Percentiles rank a stretch among this genome's conserved stretches.
Conservation (phyloP, 2,888 invertebrate genomes). For the Leptarthrus brevirostris region DNA sequence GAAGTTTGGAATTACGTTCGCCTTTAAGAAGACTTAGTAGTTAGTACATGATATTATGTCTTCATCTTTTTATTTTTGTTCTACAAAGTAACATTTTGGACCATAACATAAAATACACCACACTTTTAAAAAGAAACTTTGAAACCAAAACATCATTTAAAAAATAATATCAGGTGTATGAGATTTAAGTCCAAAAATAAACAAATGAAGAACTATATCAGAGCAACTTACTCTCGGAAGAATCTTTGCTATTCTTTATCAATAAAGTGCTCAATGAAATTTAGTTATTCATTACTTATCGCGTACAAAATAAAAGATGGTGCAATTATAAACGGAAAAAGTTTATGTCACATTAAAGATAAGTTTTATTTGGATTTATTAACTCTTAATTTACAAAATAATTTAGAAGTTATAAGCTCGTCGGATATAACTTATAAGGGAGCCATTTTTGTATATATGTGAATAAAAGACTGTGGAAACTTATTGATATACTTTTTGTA, state of each 20-base stretch:
- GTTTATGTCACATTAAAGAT: too few species aligned
- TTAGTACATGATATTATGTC: slow-evolving; percentile 7
- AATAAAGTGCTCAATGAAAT: slow-evolving; percentile 11
- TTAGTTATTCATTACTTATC: not conserved
- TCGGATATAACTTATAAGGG: too few species aligned
- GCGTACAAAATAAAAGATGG: too few species aligned
- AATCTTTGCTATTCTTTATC: slow-evolving; percentile 11
- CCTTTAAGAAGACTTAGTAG: slow-evolving; percentile 2
- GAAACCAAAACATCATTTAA: slow-evolving; percentile 49
- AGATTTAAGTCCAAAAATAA: too few species aligned
- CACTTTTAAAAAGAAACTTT: slow-evolving; percentile 28
- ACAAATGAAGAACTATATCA: slow-evolving; percentile 12
- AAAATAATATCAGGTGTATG: not conserved
- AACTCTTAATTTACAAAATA: too few species aligned
- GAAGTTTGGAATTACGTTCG: not conserved
- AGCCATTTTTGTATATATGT: too few species aligned
- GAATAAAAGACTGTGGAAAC: too few species aligned
- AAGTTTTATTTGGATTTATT: too few species aligned
- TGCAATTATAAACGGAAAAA: too few species aligned
- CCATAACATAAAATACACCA: slow-evolving; percentile 15
- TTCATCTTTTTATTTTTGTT: not conserved
- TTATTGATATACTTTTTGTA: too few species aligned
- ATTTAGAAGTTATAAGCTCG: too few species aligned
- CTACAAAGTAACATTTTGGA: not conserved
- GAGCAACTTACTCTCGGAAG: not conserved